Evolutionary conservation across 2,888 invertebrate genomes (phyloP), one percentile per base, ranked within the genome.

Genomic region (Aphodius granarius): DNA sequence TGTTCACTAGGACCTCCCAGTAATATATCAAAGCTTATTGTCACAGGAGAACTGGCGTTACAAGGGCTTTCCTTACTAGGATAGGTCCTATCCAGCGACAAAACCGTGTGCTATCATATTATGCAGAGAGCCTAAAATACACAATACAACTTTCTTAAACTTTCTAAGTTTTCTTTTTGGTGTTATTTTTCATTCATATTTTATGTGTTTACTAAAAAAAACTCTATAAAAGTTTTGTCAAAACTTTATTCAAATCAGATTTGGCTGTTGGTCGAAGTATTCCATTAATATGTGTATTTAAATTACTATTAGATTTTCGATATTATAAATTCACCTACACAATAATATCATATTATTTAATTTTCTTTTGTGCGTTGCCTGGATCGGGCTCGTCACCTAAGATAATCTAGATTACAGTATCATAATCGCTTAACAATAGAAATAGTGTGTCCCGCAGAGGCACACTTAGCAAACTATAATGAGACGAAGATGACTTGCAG

Each of bases 1-100:
- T 87, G 87, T 86, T 85, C 85, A 75, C 85, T 87, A 86, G 87
- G 86, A 86, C 86, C 86, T 86, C 86, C 86, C 75, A 78, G 79
- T 82, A 83, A 84, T 86, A 86, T 84, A 86, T 86, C 86, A 86
- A 83, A 83, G 83, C 80, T 82, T 84, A 84, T 85, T 85, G 85
- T 86, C 85, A 84, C 84, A 83, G 83, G 84, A n/a, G n/a, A n/a
- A 78, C 72, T 72, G 72, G 72, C 65, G 20, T 21, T 43, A 13
- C 43, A 43, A 43, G 1, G 9, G 43, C 43, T 43, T 43, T 9
- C 1, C 43, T 43, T 43, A 43, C 43, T 43, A 43, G 43, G 43
- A 43, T 43, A 43, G 1, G n/a, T n/a, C n/a, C n/a, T n/a, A n/a
- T n/a, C n/a, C n/a, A n/a, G n/a, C n/a, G n/a, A n/a, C n/a, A n/a